Conservation (phyloP, 2,113 vertebrate genomes). For the Pimephales promelas region DNA sequence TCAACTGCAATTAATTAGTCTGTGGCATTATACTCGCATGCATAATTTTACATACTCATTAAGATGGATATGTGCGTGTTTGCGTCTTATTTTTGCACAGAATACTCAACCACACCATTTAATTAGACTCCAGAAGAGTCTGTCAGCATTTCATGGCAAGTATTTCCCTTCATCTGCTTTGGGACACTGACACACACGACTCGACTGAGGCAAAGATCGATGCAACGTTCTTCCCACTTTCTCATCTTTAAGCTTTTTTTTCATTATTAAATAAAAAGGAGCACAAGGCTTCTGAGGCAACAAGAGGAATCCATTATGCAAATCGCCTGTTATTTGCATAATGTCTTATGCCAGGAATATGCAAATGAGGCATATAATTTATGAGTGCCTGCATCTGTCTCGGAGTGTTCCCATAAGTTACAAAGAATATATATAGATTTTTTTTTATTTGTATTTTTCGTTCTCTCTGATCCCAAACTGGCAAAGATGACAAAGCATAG, state of each 20-base stretch:
- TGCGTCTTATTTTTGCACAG: background rate
- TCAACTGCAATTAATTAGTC: slow-evolving; percentile 71
- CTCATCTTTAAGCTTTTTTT: slow-evolving; percentile 64
- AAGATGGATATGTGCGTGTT: slow-evolving; percentile 48
- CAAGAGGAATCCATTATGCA: slow-evolving; percentile 96
- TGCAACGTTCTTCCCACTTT: slow-evolving; percentile 71
- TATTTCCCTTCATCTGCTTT: background rate
- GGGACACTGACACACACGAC: slow-evolving; percentile 41
- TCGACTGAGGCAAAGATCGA: slow-evolving; percentile 32
- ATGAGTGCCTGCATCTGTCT: slow-evolving; percentile 90
- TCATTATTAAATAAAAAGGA: slow-evolving; percentile 80
- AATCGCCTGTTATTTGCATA: slow-evolving; percentile 92
- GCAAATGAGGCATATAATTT: slow-evolving; percentile 97
- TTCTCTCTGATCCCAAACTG: slow-evolving; percentile 65
- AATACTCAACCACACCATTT: background rate
- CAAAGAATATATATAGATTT: slow-evolving; percentile 74
- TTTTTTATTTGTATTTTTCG: slow-evolving; percentile 44
- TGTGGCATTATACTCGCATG: slow-evolving; percentile 53
- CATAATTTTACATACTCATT: slow-evolving; percentile 61
- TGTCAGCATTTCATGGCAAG: background rate
- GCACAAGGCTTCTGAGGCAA: slow-evolving; percentile 87
- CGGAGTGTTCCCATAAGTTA: slow-evolving; percentile 92
- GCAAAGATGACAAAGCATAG: slow-evolving; percentile 65
- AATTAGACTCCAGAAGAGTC: background rate
- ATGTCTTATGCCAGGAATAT: slow-evolving; percentile 94